These are phyloP conservation scores for Colius striatus DNA, from an alignment of 2,113 vertebrate genomes.

Conservation along the genomic window DNA sequence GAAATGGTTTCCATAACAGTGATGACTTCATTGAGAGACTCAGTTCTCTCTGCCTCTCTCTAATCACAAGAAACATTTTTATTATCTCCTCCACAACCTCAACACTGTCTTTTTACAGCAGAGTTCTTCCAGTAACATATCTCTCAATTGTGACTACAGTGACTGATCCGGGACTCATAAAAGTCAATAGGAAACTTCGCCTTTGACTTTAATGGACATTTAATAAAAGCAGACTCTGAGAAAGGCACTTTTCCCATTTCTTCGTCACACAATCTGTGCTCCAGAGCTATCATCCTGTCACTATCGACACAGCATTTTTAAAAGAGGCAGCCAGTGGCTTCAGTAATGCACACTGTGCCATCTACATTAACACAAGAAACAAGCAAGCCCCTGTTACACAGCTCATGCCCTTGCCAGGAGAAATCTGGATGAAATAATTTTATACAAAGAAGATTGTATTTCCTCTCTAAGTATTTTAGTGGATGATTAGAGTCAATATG, in stretches of 20 bases:
- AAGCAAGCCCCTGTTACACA: background rate
- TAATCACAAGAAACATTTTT: background rate
- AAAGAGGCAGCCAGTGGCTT: background rate
- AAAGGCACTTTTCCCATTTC: background rate
- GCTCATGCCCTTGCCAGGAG: accelerated
- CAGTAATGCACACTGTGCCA: accelerated
- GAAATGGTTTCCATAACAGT: background rate
- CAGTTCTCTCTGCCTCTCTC: background rate
- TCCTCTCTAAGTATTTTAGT: background rate
- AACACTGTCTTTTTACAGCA: background rate
- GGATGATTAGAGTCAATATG: background rate
- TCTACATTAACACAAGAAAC: background rate
- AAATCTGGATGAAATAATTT: background rate
- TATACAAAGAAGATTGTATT: accelerated
- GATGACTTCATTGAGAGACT: background rate
- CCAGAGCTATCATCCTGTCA: background rate
- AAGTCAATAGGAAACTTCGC: background rate
- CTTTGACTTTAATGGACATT: background rate
- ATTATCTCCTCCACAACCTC: background rate
- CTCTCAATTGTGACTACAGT: background rate
- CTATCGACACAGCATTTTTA: background rate
- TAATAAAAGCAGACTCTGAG: background rate
- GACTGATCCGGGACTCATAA: background rate
- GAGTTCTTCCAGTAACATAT: background rate
- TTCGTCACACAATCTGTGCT: background rate